Base-by-base conservation (phyloP, 2,113 vertebrate genomes). In the Amblyornis subalaris region DNA sequence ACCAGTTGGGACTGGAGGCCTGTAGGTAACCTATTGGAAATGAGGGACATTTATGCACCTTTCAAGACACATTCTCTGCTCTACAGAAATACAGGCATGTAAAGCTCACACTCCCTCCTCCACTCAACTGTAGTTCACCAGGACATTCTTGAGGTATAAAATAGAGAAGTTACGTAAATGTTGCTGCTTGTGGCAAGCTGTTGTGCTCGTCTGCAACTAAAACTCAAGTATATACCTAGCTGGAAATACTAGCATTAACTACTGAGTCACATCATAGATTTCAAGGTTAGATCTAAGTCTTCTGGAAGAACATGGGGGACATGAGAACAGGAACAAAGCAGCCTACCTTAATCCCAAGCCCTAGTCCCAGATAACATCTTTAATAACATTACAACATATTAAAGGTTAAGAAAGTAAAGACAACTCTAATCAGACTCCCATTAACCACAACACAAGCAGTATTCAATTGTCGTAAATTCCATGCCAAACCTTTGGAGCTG, bases 1-100 rank as follows among this genome's bases (percentile, higher is more conserved):
- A 17, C 99, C 99, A 67, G 98, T 98, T 21, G 99, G 99, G 96
- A 99, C 97, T 4, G 99, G 99, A 38, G 99, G 97, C 90, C 98
- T 99, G 96, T 99, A 99, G 64, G 98, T 99, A 82, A 99, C 99
- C 99, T 99, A 76, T 80, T 28, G 26, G 45, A 88, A 38, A 89
- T 96, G 5, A 75, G 66, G 82, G 57, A 51, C 50, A 40, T 76
- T 86, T 57, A 78, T 15, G 14, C 13, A 82, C 14, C n/a, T 73
- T 94, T 70, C 60, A 64, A 65, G 26, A 47, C 6, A 76, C 5
- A 14, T 57, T 74, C 23, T 44, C 29, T 31, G 7, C 45, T 38
- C 16, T 51, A 28, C 40, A 85, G 33, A 48, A 76, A 62, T 10
- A 60, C 6, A 67, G 13, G 35, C 35, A 67, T 3, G 19, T 21